Percentiles rank a stretch among this genome's conserved stretches.
phyloP scores from a whole-genome alignment of 2,888 invertebrate species.

The Atrina japonica region DNA sequence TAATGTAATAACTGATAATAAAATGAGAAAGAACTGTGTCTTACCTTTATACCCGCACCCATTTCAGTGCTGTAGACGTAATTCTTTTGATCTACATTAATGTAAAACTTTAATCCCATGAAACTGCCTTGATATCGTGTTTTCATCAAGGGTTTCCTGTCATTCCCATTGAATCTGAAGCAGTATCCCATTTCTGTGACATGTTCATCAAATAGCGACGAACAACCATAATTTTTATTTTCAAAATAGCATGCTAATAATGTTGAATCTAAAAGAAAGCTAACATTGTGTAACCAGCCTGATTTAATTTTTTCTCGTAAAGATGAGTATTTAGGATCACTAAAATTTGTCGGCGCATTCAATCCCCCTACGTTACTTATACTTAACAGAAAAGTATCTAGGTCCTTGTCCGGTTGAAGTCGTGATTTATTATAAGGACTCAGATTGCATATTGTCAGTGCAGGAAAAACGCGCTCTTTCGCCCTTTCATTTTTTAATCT shows the following conservation, averaged over 20 bases:
- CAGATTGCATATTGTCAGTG: slow-evolving; percentile 40
- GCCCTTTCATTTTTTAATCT: slow-evolving; percentile 25
- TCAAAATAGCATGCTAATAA: slow-evolving; percentile 21
- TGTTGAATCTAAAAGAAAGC: slow-evolving; percentile 3
- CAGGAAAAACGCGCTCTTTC: slow-evolving; percentile 31
- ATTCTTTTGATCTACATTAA: slow-evolving; percentile 30
- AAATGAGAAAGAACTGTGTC: too few species aligned
- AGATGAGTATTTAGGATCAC: slow-evolving; percentile 24
- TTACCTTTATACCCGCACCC: slow-evolving; percentile 43
- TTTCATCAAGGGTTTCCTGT: background rate
- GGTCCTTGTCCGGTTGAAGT: background rate
- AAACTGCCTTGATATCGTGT: slow-evolving; percentile 32
- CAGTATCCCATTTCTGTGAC: slow-evolving; percentile 39
- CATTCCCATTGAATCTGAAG: slow-evolving; percentile 32
- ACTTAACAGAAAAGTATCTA: slow-evolving; percentile 20
- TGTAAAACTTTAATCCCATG: slow-evolving; percentile 28
- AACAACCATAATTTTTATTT: slow-evolving; percentile 7
- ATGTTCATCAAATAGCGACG: slow-evolving; percentile 10
- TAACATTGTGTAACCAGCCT: slow-evolving; percentile 16
- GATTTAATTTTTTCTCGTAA: background rate
- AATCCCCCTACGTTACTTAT: slow-evolving; percentile 13
- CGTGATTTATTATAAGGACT: slow-evolving; percentile 28
- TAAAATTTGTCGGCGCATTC: slow-evolving; percentile 20
- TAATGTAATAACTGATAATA: too few species aligned
- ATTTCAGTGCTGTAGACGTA: slow-evolving; percentile 39